Evolutionary conservation across 2,797 vertebrate genomes (phyloP), one percentile per base, ranked within the genome.

Genomic region (Molossus alvarezi): DNA sequence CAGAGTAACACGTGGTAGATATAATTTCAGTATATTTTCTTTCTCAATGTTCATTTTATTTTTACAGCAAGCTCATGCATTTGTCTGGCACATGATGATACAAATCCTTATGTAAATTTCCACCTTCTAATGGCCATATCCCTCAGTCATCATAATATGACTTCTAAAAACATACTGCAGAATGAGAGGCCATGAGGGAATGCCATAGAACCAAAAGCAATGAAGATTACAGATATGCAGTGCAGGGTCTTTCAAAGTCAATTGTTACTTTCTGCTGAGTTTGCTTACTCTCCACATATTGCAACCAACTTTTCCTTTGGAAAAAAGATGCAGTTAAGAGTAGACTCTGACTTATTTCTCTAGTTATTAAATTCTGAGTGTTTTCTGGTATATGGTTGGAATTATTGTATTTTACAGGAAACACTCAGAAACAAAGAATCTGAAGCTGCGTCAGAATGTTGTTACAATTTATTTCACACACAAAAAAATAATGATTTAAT

Each of bases 401-500:
- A 71, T 88, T 71, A 81, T 27, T 92, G 21, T 23, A 85, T 77
- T 77, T 81, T 95, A 5, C 29, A 93, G 17, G 17, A 88, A 94
- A 95, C 9, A 57, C 12, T 82, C 15, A 88, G 25, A 95, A 90
- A 90, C 58, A 92, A 77, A 80, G 14, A 82, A 57, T 67, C 51
- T 84, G 5, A 91, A 73, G 45, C 10, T 90, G 10, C 94, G 41
- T 71, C 45, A 65, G 17, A 86, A 88, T 33, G 18, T 69, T 95
- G 67, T 55, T 37, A 96, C 41, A 88, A 90, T 64, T 87, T 85
- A 79, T n/a, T 58, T n/a, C 90, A 93, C 15, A 92, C 9, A 33
- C n/a, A 91, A 94, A 73, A 29, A 96, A 77, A 80, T 88, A 15
- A 77, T 29, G 27, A 71, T 91, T 77, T 71, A 90, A 90, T 77